Percentiles rank a stretch among this genome's conserved stretches.
phyloP scores from a whole-genome alignment of 2,797 vertebrate genomes.

The Eospalax fontanierii region DNA sequence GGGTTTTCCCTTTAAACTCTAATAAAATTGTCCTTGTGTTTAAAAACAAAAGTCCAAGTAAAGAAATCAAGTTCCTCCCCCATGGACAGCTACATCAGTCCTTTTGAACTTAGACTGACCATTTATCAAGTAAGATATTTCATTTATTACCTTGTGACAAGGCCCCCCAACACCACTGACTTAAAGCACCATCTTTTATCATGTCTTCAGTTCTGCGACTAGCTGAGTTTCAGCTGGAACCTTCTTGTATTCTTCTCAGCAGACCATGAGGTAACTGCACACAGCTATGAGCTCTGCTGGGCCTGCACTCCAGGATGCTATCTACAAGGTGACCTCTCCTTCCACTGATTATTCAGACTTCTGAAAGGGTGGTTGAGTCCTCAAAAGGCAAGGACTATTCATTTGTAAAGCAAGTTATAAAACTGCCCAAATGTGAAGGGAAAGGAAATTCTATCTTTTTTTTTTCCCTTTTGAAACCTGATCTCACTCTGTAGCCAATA shows the following conservation, averaged over 20 bases:
- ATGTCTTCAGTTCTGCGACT: neutral
- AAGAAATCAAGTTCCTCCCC: slow-evolving; percentile 37
- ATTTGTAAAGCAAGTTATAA: slow-evolving; percentile 26
- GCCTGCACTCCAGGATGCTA: neutral
- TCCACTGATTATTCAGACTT: neutral
- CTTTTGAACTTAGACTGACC: slow-evolving; percentile 52
- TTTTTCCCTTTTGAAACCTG: neutral
- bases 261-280: neutral
- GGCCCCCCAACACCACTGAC: neutral
- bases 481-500: neutral
- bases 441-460: neutral
- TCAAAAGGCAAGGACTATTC: slow-evolving; percentile 18
- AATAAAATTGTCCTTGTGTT: too few relatives aligned
- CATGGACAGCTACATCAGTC: slow-evolving; percentile 30
- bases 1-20: too few relatives aligned
- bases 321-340: neutral
- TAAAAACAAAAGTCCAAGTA: neutral
- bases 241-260: neutral
- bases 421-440: neutral
- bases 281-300: neutral
- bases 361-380: neutral
- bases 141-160: neutral
- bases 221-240: neutral
- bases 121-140: slow-evolving; percentile 12
- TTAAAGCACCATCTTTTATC: neutral